A percentile compares a stretch with the other conserved stretches of the same genome.
Evolutionary conservation across 2,888 invertebrate species (phyloP).

Genomic region (Heliconius ismenius): DNA sequence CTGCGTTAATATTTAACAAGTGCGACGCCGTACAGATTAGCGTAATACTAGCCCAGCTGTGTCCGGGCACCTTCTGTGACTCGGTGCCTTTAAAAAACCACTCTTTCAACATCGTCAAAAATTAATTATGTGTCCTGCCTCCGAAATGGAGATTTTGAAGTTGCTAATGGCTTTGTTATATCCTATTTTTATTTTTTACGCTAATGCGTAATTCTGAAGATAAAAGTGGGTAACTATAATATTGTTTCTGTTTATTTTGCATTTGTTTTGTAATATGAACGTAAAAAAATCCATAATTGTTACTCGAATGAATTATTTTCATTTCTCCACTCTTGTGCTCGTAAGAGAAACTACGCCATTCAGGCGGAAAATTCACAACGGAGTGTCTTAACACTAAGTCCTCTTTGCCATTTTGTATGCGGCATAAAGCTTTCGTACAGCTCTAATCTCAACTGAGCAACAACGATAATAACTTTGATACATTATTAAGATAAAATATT

Average conservation of each 20-base stretch:
- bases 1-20: slow-evolving; percentile 82
- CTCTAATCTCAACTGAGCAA: neutral
- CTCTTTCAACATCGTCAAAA: slow-evolving; percentile 72
- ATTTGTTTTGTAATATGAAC: neutral
- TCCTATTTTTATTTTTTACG: neutral
- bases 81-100: slow-evolving; percentile 68
- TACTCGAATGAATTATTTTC: neutral
- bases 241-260: too few relatives aligned
- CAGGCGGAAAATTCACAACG: too few relatives aligned
- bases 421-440: too few relatives aligned
- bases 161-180: slow-evolving; percentile 61
- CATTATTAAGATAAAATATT: neutral
- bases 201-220: too few relatives aligned
- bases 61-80: slow-evolving; percentile 70
- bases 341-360: too few relatives aligned
- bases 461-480: neutral
- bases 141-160: slow-evolving; percentile 55
- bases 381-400: too few relatives aligned
- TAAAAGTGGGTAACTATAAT: too few relatives aligned
- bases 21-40: slow-evolving; percentile 75
- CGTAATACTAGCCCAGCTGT: slow-evolving; percentile 69
- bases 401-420: too few relatives aligned
- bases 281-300: neutral
- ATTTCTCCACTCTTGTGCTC: too few relatives aligned
- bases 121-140: slow-evolving; percentile 66